These are phyloP conservation scores for Sinelater perroti DNA, from an alignment of 2,888 invertebrate genomes.

Conservation along the genomic window DNA sequence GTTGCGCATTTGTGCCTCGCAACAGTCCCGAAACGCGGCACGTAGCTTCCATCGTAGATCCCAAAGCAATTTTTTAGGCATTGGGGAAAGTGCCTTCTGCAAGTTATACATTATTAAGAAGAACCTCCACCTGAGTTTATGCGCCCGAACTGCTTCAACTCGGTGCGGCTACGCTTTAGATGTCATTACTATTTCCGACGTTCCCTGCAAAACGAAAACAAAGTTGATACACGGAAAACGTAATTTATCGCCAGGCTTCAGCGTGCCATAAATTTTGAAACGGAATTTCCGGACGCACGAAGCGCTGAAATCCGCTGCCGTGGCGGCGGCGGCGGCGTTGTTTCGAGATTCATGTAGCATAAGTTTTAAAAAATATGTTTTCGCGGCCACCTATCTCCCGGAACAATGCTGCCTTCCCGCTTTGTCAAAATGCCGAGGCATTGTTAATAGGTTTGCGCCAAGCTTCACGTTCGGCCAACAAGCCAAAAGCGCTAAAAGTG, in stretches of 20 bases:
- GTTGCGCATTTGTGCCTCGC: conserved; percentile 5
- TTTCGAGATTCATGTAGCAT: conserved; percentile 1
- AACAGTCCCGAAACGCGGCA: conserved; percentile 4
- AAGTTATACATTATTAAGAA: conserved; percentile 11
- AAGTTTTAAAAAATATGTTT: no score
- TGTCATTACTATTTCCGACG: conserved; percentile 8
- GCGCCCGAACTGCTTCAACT: conserved; percentile 1
- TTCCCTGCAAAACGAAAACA: conserved; percentile 4
- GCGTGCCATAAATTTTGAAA: conserved; percentile 21
- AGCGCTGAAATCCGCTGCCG: conserved; percentile 14
- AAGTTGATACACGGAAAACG: conserved; percentile 14
- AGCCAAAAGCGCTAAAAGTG: no score
- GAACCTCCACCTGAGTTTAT: conserved; percentile 10
- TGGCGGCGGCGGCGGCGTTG: neutral
- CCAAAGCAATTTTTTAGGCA: conserved; percentile 20
- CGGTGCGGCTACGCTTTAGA: conserved; percentile 2
- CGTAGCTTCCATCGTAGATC: conserved; percentile 11
- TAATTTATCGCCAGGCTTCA: conserved; percentile 22
- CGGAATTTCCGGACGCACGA: conserved; percentile 13
- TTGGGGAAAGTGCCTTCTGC: conserved; percentile 9
- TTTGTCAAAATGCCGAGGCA: no score
- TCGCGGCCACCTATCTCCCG: no score
- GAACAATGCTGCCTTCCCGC: no score
- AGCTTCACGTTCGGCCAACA: no score
- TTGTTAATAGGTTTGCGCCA: no score